Percentiles rank a stretch among this genome's conserved stretches.
Evolutionary conservation across 2,797 vertebrate species (phyloP).

Genomic region (Merluccius polli): DNA sequence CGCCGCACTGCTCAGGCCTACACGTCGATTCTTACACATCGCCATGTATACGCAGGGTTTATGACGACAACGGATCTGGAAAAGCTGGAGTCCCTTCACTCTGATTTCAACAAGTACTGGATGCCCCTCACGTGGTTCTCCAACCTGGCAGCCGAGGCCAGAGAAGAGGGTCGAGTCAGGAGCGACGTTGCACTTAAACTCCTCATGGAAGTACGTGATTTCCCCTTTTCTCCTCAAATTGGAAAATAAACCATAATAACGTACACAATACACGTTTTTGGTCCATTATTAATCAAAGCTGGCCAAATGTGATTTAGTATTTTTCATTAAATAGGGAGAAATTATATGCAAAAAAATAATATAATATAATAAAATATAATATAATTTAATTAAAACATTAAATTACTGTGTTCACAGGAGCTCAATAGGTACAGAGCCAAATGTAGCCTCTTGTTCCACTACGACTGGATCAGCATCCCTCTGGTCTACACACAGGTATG

Average conservation of each 20-base stretch:
- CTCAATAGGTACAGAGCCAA: conserved; percentile 85
- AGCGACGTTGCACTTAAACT: conserved; percentile 83
- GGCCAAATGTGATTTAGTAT: not conserved
- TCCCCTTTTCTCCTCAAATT: not conserved
- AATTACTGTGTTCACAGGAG: conserved; percentile 69
- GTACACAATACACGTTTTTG: too few relatives aligned
- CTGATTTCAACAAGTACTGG: conserved; percentile 93
- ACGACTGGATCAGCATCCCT: conserved; percentile 91
- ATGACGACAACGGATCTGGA: conserved; percentile 79
- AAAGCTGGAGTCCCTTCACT: conserved; percentile 81
- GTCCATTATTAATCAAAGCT: not conserved
- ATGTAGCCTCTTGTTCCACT: conserved; percentile 87
- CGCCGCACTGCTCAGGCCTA: not conserved
- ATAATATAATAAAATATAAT: not conserved
- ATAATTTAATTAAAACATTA: not conserved
- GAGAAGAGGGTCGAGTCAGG: conserved; percentile 76
- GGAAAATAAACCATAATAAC: not conserved
- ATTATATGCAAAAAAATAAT: not conserved
- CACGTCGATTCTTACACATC: not conserved
- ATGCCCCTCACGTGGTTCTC: conserved; percentile 89
- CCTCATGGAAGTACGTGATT: conserved; percentile 80
- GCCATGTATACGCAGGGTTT: conserved; percentile 73
- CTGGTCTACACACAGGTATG: conserved; percentile 84
- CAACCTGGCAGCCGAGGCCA: conserved; percentile 80
- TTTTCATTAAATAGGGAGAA: not conserved